Base-by-base conservation (phyloP, 2,113 vertebrate species). In the Corythoichthys intestinalis region DNA sequence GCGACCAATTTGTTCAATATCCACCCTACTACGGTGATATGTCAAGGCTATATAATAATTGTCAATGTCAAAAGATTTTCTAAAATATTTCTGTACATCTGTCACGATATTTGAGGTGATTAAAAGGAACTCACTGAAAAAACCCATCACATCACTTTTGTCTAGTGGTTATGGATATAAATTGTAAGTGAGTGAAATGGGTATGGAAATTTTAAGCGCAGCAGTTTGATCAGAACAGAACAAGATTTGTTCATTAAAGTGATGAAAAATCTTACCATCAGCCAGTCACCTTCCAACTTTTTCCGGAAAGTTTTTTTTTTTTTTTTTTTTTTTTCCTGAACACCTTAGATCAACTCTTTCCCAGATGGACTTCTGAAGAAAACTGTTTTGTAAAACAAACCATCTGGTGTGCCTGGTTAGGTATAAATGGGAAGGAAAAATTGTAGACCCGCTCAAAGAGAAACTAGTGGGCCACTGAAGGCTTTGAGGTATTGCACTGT, bases 401-500 rank as follows among this genome's bases (percentile, higher is more conserved):
- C 61, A 63, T 63, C 61, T 63, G 61, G 61, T 63, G 20, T 47
- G 61, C 12, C 61, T 15, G 44, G 77, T 59, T 49, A n/a, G 38
- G 44, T 53, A 58, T 60, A 68, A 70, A 82, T 71, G 52, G 48
- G 50, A 54, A 72, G 28, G 20, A 69, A 67, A 57, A 65, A 67
- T 62, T 38, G 67, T 63, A 37, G 34, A 38, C n/a, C 58, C 73
- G 65, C 66, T 41, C 54, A 56, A 80, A 74, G 63, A 65, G 49
- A 70, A 67, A 69, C 57, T 35, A 46, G 53, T 6, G 20, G 44
- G 64, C 64, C 48, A 39, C 71, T 67, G 69, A 65, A 46, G 66
- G 77, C 75, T 79, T 54, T 53, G 71, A 80, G 65, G 65, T 66
- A 62, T 53, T 62, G 15, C 72, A 76, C 72, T 69, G 47, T 66